phyloP scores from a whole-genome alignment of 2,113 vertebrate genomes.

The Charina bottae region DNA sequence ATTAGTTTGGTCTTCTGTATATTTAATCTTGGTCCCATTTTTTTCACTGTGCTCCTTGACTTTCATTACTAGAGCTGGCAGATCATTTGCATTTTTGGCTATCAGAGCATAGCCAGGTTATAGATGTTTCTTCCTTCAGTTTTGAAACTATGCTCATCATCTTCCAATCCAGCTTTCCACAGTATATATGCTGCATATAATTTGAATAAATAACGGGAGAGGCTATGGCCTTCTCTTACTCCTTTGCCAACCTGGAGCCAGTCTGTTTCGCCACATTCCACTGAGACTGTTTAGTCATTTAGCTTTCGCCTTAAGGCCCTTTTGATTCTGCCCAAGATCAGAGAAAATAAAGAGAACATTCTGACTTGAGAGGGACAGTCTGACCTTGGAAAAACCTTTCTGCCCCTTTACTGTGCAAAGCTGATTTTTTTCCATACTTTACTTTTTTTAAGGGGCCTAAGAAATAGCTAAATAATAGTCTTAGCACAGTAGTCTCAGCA shows the following conservation, averaged over 20 bases:
- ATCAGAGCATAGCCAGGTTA: background rate
- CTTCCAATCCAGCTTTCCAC: background rate
- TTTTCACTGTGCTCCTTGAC: background rate
- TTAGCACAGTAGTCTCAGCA: background rate
- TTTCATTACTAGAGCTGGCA: background rate
- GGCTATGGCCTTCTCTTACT: background rate
- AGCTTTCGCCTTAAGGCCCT: background rate
- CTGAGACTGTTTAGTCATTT: background rate
- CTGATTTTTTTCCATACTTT: background rate
- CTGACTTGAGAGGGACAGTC: background rate
- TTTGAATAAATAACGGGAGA: background rate
- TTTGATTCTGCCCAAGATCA: background rate
- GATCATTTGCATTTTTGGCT: background rate
- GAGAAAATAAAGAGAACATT: background rate
- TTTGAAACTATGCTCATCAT: background rate
- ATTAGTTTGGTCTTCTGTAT: background rate
- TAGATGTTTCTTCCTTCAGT: background rate
- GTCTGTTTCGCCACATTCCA: background rate
- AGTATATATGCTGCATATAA: background rate
- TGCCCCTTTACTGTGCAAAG: background rate
- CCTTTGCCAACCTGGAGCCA: background rate
- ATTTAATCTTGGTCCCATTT: background rate
- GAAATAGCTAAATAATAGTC: background rate
- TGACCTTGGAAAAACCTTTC: background rate
- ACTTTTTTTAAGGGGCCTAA: background rate